Evolutionary conservation across 92 coral and sea anemone species (phyloP).

Genomic region (Parazoanthus darwini): DNA sequence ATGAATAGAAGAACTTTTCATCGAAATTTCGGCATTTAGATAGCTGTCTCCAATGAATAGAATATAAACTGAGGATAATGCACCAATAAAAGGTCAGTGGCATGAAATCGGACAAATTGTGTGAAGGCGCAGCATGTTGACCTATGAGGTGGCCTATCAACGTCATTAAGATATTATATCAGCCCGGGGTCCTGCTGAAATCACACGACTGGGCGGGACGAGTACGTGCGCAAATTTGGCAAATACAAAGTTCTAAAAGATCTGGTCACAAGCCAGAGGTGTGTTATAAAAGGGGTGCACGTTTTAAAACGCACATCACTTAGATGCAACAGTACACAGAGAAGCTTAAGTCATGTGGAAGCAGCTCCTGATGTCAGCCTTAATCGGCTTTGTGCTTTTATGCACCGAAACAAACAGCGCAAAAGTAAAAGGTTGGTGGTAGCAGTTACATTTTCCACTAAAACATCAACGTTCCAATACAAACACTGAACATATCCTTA

Average conservation of each 20-base stretch:
- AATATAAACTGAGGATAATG: not conserved
- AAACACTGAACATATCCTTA: not conserved
- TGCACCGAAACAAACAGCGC: not conserved
- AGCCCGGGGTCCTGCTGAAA: not conserved
- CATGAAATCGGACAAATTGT: not conserved
- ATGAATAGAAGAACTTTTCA: too few relatives aligned
- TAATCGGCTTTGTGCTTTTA: not conserved
- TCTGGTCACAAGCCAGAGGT: too few relatives aligned
- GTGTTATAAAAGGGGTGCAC: not conserved
- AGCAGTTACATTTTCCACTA: not conserved
- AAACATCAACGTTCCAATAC: too few relatives aligned
- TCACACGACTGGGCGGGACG: not conserved
- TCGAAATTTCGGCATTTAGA: not conserved
- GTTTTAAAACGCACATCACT: not conserved
- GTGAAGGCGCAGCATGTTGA: not conserved
- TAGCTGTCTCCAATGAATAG: not conserved
- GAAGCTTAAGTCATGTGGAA: not conserved
- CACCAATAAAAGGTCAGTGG: not conserved
- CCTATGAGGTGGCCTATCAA: not conserved
- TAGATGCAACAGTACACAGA: not conserved
- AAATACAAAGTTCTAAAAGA: not conserved
- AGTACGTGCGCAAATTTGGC: not conserved
- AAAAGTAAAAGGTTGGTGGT: not conserved
- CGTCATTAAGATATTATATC: not conserved
- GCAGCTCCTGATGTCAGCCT: not conserved